Evolutionary conservation across 2,888 invertebrate species (phyloP).

Genomic region (Cremastinae sp.): DNA sequence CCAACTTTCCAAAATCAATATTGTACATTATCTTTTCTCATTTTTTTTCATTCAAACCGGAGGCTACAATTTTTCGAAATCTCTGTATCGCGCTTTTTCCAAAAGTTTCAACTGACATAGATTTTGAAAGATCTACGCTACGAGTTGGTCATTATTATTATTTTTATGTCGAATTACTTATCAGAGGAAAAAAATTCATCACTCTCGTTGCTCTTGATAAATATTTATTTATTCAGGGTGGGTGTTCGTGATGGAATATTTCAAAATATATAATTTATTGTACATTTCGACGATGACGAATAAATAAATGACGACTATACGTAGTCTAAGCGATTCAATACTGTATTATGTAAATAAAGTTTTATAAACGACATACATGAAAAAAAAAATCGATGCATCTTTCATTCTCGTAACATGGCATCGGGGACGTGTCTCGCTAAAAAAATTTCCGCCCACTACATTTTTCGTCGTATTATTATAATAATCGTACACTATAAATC

Average conservation of each 20-base stretch:
- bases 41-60: conserved; percentile 26
- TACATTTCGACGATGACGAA: conserved; percentile 63
- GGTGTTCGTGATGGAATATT: conserved; percentile 42
- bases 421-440: conserved; percentile 8
- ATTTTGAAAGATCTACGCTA: conserved; percentile 57
- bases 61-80: conserved; percentile 26
- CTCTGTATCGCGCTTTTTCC: conserved; percentile 28
- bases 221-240: conserved; percentile 25
- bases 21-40: conserved; percentile 59
- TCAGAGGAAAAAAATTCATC: not conserved
- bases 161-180: conserved; percentile 4
- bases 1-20: conserved; percentile 40
- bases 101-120: conserved; percentile 43
- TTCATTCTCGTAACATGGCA: conserved; percentile 19
- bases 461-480: not conserved
- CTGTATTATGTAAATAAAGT: conserved; percentile 67
- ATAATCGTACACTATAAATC: not conserved
- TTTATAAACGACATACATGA: conserved; percentile 38
- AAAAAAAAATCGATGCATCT: conserved; percentile 36
- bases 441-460: no score
- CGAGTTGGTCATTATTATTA: conserved; percentile 4
- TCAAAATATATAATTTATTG: conserved; percentile 66
- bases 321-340: conserved; percentile 60
- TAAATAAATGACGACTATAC: conserved; percentile 65
- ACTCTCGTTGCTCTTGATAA: conserved; percentile 1